Evolutionary conservation across 2,888 invertebrate genomes (phyloP), one percentile per base, ranked within the genome.

Genomic region (Tridacna crocea): DNA sequence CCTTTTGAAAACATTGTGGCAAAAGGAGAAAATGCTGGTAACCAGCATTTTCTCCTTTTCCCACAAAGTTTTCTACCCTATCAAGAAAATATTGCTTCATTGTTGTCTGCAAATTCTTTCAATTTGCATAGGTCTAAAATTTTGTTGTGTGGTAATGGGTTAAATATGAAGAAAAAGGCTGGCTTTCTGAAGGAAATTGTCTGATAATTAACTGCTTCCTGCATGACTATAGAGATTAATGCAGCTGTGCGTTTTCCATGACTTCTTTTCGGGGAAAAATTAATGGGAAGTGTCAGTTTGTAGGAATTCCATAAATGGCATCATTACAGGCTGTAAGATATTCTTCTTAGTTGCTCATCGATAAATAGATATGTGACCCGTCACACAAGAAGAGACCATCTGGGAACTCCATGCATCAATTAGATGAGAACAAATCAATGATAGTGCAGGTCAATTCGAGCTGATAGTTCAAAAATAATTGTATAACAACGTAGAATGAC

Each of bases 151-250:
- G 55, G 55, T 55, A 55, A 55, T 4, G 55, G 55, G 55, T 55
- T 4, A 36, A 4, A 36, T 36, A 36, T 8, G 3, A 36, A 8
- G 36, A 36, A 36, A 36, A 36, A 36, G 36, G 36, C 36, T 36
- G 2, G 36, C 36, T 36, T 36, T 36, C 36, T 36, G 36, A 36
- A 36, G 36, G 36, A 36, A 36, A 36, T 58, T 17, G 58, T 17
- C n/a, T 58, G 58, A 58, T 58, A 58, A 58, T 58, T 58, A 58
- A 58, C 58, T 58, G n/a, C 19, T n/a, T 19, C 58, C 58, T n/a
- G n/a, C 17, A 58, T 58, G 58, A 58, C n/a, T 58, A 58, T 58
- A 58, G 36, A 36, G 58, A 58, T 58, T 58, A 58, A 58, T n/a
- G 17, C n/a, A 19, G 19, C 58, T 58, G 58, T 58, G n/a, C 17